Evolutionary conservation across 1,140 invertebrate species (phyloP), one percentile per base, ranked within the genome.

Genomic region (Conopomorpha cramerella): DNA sequence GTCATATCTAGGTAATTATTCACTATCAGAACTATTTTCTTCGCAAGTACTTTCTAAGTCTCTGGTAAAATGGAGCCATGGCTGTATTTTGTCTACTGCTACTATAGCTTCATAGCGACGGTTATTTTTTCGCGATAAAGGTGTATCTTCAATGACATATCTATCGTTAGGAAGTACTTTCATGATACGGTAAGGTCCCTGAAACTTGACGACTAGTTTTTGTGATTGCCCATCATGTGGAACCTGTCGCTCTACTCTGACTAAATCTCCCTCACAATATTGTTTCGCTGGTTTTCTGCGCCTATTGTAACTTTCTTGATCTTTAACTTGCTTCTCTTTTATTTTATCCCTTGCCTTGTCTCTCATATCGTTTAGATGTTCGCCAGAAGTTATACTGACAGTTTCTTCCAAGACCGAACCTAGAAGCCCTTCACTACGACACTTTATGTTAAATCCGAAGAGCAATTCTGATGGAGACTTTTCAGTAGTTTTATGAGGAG

Each of bases 151-250:
- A 11, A 53, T 42, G 16, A 40, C 36, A 36, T 48, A 54, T 12
- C 42, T 33, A 29, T 46, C 40, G 13, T 37, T 33, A 27, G 23
- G 32, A 16, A 49, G 31, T 10, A 39, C 28, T 36, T 40, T 43
- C 17, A 8, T 19, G 6, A 55, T 26, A 6, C 45, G 27, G 28
- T 46, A 51, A 15, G 49, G 46, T 1, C 51, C 46, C 27, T 40
- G 39, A 8, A 39, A 38, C 39, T 49, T 49, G 7, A 41, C 41
- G 7, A 54, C 7, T 25, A 54, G 16, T 34, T 54, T 54, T 14
- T 32, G 30, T 31, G 38, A 40, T 40, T 40, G 34, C 8, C 43
- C 43, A 6, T 13, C 19, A 16, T 36, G 30, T 17, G 38, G 38
- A n/a, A 45, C 30, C 11, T 40, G 31, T 17, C 38, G 36, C 30